A percentile compares a stretch with the other conserved stretches of the same genome.
phyloP scores from a whole-genome alignment of 37 sponge, comb jelly and placozoan species.

The Oopsacas minuta region DNA sequence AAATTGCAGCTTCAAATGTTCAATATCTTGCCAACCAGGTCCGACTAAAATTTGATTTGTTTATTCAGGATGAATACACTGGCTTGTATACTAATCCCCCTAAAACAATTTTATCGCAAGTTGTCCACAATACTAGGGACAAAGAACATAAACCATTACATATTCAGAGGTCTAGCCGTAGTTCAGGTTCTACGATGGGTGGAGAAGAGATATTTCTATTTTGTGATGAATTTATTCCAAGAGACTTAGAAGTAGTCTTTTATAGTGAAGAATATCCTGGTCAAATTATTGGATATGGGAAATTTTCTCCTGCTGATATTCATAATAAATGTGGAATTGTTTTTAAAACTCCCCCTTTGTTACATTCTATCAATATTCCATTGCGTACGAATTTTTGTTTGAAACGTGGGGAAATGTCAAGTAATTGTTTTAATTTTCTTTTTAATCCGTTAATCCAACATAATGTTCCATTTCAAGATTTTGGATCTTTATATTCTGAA shows the following conservation, averaged over 20 bases:
- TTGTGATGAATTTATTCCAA: slow-evolving; percentile 17
- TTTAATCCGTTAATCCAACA: too few relatives aligned
- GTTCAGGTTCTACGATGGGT: not conserved
- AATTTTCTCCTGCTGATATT: not conserved
- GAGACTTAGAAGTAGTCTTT: not conserved
- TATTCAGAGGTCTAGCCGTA: not conserved
- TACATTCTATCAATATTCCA: not conserved
- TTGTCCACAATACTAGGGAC: not conserved
- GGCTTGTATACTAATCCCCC: not conserved
- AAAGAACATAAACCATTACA: slow-evolving; percentile 15
- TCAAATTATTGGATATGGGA: not conserved
- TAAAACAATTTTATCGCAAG: not conserved
- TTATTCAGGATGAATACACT: not conserved
- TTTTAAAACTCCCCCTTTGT: not conserved
- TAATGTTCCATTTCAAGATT: too few relatives aligned
- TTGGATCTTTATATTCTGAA: too few relatives aligned
- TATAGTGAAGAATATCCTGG: not conserved
- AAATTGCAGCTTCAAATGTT: not conserved
- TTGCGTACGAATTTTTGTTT: not conserved
- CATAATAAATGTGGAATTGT: not conserved
- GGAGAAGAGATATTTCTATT: not conserved
- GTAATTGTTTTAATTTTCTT: slow-evolving; percentile 15
- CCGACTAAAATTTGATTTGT: not conserved
- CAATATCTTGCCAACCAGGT: not conserved
- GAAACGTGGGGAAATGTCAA: not conserved